A percentile compares a stretch with the other conserved stretches of the same genome.
These are phyloP conservation scores for Lycopodina hypogea DNA, from an alignment of 37 sponge, comb jelly and placozoan species.

Conservation along the genomic window DNA sequence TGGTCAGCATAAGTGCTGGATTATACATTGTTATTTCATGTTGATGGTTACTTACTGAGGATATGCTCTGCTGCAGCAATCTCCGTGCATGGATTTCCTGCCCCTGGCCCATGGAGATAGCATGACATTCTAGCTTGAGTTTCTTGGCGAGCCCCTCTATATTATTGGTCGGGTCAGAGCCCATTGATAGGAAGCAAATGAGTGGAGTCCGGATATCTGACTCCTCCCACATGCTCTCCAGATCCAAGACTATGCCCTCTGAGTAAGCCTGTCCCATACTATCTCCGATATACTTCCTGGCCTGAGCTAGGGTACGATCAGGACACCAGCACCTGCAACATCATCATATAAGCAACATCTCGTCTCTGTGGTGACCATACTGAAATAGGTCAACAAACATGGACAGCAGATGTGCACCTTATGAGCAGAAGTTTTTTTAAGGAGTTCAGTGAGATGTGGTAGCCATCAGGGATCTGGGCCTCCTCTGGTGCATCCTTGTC, in stretches of 20 bases:
- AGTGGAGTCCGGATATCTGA: conserved; percentile 75
- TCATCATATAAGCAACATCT: neutral
- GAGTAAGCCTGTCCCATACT: conserved; percentile 88
- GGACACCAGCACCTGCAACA: conserved; percentile 91
- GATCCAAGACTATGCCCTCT: conserved; percentile 95
- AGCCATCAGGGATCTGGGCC: conserved; percentile 91
- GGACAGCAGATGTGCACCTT: conserved; percentile 39
- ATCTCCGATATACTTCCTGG: conserved; percentile 91
- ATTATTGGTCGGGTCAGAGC: conserved; percentile 93
- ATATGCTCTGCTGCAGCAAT: conserved; percentile 84
- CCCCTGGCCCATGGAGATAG: conserved; percentile 98
- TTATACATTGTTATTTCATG: neutral
- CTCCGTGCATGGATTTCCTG: conserved; percentile 96
- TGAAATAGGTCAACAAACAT: neutral
- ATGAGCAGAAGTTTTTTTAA: conserved; percentile 86
- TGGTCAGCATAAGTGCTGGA: neutral
- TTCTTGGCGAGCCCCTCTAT: conserved; percentile 96
- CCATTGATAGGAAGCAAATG: conserved; percentile 97
- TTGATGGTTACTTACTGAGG: conserved; percentile 36
- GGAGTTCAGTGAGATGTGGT: conserved; percentile 87
- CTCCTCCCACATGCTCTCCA: conserved; percentile 91
- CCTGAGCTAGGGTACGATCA: conserved; percentile 94
- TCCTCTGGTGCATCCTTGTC: conserved; percentile 97
- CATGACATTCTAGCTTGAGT: conserved; percentile 77
- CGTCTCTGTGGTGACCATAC: neutral